A percentile compares a stretch with the other conserved stretches of the same genome.
These are phyloP conservation scores for Chiloscyllium plagiosum DNA, from an alignment of 2,113 vertebrate species.

Conservation along the genomic window DNA sequence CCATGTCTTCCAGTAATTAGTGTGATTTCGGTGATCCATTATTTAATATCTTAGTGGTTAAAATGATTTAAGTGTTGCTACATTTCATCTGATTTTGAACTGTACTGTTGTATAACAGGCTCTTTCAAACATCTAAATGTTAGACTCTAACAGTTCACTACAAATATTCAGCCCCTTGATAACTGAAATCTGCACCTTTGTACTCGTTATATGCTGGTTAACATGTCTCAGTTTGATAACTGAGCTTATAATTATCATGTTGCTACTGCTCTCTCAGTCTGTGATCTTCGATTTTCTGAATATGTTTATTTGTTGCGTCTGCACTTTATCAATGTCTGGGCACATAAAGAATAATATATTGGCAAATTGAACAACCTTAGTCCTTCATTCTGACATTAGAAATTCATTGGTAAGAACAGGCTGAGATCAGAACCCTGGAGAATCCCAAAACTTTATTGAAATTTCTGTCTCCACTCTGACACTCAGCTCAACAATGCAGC, in stretches of 20 bases:
- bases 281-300: too few relatives aligned
- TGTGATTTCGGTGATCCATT: background rate
- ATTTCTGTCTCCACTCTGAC: background rate
- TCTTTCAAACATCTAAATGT: background rate
- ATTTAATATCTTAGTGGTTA: background rate
- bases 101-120: background rate
- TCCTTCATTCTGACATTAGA: background rate
- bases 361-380: background rate
- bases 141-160: too few relatives aligned
- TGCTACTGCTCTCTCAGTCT: too few relatives aligned
- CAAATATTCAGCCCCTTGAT: background rate
- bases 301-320: background rate
- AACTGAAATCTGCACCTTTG: background rate
- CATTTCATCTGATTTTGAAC: background rate
- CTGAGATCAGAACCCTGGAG: background rate
- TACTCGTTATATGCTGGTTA: background rate
- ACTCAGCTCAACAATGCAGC: background rate
- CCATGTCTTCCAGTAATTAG: background rate
- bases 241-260: background rate
- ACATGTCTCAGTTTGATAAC: background rate
- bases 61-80: background rate
- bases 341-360: background rate
- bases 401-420: background rate
- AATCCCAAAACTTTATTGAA: background rate
- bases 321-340: background rate